phyloP scores from a whole-genome alignment of 2,113 vertebrate genomes.

The Galbula dea region DNA sequence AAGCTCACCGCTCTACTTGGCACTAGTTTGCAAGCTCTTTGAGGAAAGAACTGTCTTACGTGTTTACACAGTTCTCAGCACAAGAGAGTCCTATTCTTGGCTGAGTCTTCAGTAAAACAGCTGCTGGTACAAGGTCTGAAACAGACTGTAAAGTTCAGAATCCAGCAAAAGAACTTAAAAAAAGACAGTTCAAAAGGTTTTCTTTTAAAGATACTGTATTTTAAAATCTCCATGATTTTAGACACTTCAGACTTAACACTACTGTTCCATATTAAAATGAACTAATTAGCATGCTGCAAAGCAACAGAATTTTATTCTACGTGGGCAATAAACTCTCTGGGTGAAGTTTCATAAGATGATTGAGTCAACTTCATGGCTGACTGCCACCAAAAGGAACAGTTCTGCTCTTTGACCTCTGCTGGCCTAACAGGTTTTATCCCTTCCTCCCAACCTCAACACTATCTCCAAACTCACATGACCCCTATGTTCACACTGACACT shows the following conservation, averaged over 20 bases:
- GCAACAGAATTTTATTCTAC: not conserved
- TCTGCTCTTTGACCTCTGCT: not conserved
- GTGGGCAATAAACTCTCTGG: not conserved
- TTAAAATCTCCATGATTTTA: not conserved
- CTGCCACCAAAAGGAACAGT: not conserved
- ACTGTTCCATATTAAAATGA: not conserved
- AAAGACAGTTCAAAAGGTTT: not conserved
- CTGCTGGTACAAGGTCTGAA: not conserved
- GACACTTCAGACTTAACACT: not conserved
- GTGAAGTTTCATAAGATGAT: not conserved
- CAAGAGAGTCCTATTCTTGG: not conserved
- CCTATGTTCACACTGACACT: not conserved
- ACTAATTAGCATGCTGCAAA: not conserved
- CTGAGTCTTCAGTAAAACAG: not conserved
- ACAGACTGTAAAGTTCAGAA: not conserved
- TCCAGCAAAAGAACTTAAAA: not conserved
- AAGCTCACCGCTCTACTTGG: constrained; percentile 18
- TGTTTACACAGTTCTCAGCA: constrained; percentile 23
- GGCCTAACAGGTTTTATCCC: not conserved
- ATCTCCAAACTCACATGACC: not conserved
- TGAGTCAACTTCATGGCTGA: not conserved
- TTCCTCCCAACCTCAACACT: not conserved
- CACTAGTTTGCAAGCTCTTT: not conserved
- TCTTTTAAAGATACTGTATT: not conserved
- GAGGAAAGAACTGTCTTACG: not conserved